Conservation (phyloP, 1,140 invertebrate genomes). For the Atta colombica region DNA sequence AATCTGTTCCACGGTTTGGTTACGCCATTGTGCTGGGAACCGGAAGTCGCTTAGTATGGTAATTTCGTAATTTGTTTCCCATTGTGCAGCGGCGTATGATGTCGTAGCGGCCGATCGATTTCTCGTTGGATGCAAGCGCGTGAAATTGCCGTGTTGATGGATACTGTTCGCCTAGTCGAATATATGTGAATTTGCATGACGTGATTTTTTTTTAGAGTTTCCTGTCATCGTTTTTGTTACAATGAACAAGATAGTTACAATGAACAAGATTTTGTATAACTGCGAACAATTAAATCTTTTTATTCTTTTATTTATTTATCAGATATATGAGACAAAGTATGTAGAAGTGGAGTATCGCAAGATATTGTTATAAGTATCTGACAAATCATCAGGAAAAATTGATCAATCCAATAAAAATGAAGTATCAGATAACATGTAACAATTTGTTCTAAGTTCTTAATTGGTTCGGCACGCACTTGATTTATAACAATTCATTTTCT, state of each 20-base stretch:
- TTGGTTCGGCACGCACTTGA: not conserved
- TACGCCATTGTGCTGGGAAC: slow-evolving; percentile 70
- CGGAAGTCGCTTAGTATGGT: slow-evolving; percentile 81
- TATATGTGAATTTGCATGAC: slow-evolving; percentile 70
- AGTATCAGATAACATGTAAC: not conserved
- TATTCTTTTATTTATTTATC: not conserved
- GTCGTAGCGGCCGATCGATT: slow-evolving; percentile 77
- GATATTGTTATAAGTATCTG: not conserved
- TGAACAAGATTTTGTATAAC: slow-evolving; percentile 41
- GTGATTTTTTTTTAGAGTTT: slow-evolving; percentile 44
- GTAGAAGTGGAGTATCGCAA: not conserved
- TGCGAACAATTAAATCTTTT: not conserved
- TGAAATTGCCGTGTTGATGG: slow-evolving; percentile 75
- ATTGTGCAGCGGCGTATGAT: slow-evolving; percentile 79
- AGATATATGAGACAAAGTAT: not conserved
- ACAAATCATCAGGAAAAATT: not conserved
- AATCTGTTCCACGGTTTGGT: slow-evolving; percentile 66
- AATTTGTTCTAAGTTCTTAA: not conserved
- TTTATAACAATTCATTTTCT: slow-evolving; percentile 3
- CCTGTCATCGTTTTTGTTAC: not conserved
- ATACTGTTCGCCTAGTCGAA: slow-evolving; percentile 65
- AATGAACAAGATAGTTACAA: not conserved
- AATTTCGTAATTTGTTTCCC: slow-evolving; percentile 82
- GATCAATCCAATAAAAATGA: not conserved
- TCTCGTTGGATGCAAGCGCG: slow-evolving; percentile 73